Evolutionary conservation across 2,113 vertebrate species (phyloP).

Genomic region (Syngnathus floridae): DNA sequence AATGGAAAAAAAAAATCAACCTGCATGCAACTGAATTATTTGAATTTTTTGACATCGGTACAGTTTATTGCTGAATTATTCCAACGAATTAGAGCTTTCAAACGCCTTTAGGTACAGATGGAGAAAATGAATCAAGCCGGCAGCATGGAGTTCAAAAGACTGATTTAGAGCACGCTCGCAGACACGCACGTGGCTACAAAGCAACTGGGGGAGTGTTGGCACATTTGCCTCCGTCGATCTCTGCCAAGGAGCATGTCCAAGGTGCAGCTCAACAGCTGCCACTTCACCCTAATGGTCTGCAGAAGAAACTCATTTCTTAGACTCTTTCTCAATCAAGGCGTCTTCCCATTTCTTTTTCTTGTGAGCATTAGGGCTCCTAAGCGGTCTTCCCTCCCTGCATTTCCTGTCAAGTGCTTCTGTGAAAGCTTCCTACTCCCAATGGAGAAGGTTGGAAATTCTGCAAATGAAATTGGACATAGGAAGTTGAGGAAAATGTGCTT

Average conservation of each 20-base stretch:
- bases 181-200: no score
- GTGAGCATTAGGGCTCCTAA: slow-evolving; percentile 22
- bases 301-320: slow-evolving; percentile 52
- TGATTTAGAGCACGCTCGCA: neutral
- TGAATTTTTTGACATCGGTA: neutral
- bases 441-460: slow-evolving; percentile 21
- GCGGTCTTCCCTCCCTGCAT: slow-evolving; percentile 24
- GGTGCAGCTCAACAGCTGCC: slow-evolving; percentile 37
- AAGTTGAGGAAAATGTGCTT: slow-evolving; percentile 17
- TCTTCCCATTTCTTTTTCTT: slow-evolving; percentile 27
- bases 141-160: slow-evolving; percentile 14
- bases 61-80: neutral
- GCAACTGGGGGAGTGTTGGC: slow-evolving; percentile 22
- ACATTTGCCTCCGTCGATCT: slow-evolving; percentile 16
- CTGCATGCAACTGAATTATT: neutral
- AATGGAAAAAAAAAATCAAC: neutral
- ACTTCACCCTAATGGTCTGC: slow-evolving; percentile 39
- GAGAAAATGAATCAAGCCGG: neutral
- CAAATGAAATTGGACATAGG: slow-evolving; percentile 47
- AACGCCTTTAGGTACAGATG: neutral
- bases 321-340: slow-evolving; percentile 14
- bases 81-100: neutral
- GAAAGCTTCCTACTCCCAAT: slow-evolving; percentile 31
- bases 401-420: slow-evolving; percentile 18
- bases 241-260: slow-evolving; percentile 27